phyloP scores from a whole-genome alignment of 2,797 vertebrate species.

The Tinamus major region DNA sequence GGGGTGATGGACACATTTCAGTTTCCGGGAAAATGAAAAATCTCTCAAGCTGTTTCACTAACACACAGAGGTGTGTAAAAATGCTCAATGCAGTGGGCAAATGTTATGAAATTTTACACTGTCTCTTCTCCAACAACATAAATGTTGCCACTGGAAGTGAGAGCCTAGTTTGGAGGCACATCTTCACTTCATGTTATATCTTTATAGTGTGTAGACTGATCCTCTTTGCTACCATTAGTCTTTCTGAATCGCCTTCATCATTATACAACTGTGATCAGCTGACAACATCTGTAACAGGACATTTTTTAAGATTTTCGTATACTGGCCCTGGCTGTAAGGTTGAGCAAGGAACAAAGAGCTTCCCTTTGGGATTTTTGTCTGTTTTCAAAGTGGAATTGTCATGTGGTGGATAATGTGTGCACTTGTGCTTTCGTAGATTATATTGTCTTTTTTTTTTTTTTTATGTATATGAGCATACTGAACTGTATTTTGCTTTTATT shows the following conservation, averaged over 20 bases:
- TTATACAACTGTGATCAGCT: background rate
- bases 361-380: background rate
- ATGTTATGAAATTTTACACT: background rate
- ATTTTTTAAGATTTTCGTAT: background rate
- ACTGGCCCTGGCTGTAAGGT: background rate
- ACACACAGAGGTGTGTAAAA: background rate
- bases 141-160: background rate
- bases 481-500: background rate
- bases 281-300: background rate
- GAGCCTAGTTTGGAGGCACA: background rate
- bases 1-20: background rate
- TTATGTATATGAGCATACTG: background rate
- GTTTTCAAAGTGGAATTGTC: background rate
- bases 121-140: background rate
- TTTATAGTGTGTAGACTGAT: background rate
- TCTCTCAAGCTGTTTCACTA: background rate
- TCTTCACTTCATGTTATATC: background rate
- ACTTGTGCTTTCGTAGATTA: background rate
- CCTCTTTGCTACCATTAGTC: background rate
- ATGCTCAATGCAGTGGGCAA: background rate
- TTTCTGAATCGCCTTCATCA: background rate
- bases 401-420: background rate
- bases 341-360: background rate
- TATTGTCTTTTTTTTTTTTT: background rate
- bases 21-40: background rate